Percentiles rank a stretch among this genome's conserved stretches.
Conservation (phyloP, 2,113 vertebrate species). For the Mesocricetus auratus region DNA sequence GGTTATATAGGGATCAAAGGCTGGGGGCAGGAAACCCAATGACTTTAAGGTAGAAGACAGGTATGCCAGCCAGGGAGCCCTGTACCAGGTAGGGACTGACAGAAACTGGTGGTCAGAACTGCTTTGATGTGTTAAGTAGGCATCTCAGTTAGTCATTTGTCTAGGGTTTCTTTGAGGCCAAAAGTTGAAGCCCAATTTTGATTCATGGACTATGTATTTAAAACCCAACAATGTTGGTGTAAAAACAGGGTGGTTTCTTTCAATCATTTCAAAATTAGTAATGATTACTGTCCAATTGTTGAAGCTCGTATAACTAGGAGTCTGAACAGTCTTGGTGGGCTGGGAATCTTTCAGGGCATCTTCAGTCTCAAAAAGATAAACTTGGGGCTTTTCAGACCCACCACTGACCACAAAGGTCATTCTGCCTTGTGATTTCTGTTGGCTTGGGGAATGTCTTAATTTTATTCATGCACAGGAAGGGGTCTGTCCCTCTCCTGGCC, state of each 20-base stretch:
- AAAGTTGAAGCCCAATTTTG: neutral
- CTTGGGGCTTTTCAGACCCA: neutral
- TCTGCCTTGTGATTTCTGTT: neutral
- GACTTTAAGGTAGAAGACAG: neutral
- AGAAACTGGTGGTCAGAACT: neutral
- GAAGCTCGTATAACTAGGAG: neutral
- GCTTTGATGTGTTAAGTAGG: neutral
- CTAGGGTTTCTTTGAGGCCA: neutral
- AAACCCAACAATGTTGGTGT: neutral
- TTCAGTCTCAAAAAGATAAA: neutral
- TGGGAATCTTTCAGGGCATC: neutral
- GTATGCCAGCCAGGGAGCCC: neutral
- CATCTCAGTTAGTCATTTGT: neutral
- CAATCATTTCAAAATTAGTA: conserved; percentile 21
- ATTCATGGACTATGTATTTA: neutral
- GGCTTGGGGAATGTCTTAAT: neutral
- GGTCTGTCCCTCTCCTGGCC: neutral
- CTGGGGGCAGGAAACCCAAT: neutral
- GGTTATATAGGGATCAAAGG: neutral
- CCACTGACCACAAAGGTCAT: neutral
- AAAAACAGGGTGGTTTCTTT: neutral
- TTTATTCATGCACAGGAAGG: neutral
- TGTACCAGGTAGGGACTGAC: neutral
- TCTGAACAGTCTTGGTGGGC: neutral
- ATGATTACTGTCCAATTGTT: neutral